Evolutionary conservation across 2,888 invertebrate species (phyloP), one percentile per base, ranked within the genome.

Genomic region (Barypeithes pellucidus): DNA sequence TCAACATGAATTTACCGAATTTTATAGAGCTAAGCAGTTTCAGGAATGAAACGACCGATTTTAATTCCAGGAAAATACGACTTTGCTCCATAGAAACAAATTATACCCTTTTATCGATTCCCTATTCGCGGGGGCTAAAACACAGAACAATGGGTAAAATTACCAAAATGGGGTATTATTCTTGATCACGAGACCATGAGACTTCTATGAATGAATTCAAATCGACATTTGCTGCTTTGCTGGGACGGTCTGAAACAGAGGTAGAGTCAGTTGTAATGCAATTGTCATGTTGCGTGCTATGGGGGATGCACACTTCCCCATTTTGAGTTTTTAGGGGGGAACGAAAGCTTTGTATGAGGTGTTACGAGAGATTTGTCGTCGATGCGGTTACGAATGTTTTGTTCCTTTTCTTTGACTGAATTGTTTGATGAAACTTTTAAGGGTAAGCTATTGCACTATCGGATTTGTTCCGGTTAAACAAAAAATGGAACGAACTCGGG

Each of bases 201-300:
- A 9, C n/a, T 33, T 66, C 52, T n/a, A 66, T 72, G 67, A 72
- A 72, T 66, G 72, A 62, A 14, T 24, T 62, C 14, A 29, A 47
- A 45, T 62, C 62, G 29, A 62, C 45, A 47, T 62, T 62, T 62
- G 24, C 16, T 33, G 54, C 33, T 57, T 33, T 47, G 29, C 24
- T 29, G 33, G 29, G 24, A 47, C 62, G 45, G 45, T 11, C 7
- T 5, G 61, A 54, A 66, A 72, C 33, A 47, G 65, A 29, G 43
- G 57, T 61, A 72, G 67, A 67, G 66, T 65, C 65, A 59, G 59
- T 52, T 33, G 60, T 72, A 72, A 72, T 72, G 72, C 65, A 67
- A 61, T 61, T 72, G 66, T 39, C 61, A 41, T 72, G 72, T 72
- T 72, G 16, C 29, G 18, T 33, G 54, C 54, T n/a, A 57, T 57